phyloP scores from a whole-genome alignment of 2,797 vertebrate genomes.

The Gadopsis bispinosus region DNA sequence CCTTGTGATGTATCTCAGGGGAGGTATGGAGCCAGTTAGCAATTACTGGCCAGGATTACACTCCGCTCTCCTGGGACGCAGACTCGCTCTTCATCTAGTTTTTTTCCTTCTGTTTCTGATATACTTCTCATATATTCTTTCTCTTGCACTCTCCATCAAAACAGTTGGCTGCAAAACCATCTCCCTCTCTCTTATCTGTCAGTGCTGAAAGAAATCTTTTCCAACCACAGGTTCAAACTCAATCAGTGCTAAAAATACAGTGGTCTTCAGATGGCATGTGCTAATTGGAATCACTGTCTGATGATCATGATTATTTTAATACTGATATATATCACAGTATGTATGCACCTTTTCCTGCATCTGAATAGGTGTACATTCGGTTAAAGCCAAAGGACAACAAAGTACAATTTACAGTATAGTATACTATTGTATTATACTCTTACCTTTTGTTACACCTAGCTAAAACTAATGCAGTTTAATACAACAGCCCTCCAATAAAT shows the following conservation, averaged over 20 bases:
- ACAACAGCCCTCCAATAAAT: not conserved
- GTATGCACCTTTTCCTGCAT: not conserved
- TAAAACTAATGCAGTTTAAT: not conserved
- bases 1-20: conserved; percentile 66
- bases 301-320: not conserved
- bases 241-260: conserved; percentile 29
- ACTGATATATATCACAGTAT: not conserved
- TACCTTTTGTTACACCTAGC: not conserved
- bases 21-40: conserved; percentile 67
- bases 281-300: conserved; percentile 21
- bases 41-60: conserved; percentile 77
- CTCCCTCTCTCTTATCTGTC: conserved; percentile 13
- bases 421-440: not conserved
- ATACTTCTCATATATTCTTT: conserved; percentile 40
- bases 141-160: conserved; percentile 30
- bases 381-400: not conserved
- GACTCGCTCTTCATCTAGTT: conserved; percentile 45
- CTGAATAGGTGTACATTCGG: not conserved
- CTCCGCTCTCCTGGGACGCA: conserved; percentile 38
- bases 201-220: conserved; percentile 14
- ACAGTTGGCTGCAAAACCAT: conserved; percentile 11
- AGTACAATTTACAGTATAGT: not conserved
- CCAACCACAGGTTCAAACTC: conserved; percentile 13
- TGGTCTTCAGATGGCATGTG: conserved; percentile 18
- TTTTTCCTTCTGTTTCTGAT: conserved; percentile 47